phyloP scores from a whole-genome alignment of 2,113 vertebrate species.

The Zosterops pallidus region DNA sequence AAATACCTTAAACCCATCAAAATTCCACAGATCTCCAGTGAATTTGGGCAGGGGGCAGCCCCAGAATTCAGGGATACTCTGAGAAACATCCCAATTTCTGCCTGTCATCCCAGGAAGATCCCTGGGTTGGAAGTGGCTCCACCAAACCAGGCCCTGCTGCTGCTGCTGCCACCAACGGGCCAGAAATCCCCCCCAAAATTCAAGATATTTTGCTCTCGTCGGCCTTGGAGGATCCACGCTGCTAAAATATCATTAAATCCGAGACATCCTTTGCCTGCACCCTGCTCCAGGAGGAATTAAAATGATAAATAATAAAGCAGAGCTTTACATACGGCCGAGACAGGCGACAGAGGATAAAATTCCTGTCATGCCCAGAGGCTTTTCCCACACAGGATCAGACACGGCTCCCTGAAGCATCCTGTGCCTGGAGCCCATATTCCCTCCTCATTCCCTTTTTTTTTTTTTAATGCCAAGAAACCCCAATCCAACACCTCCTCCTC shows the following conservation, averaged over 20 bases:
- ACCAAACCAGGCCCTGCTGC: not conserved
- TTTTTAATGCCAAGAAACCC: not conserved
- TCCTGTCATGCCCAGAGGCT: not conserved
- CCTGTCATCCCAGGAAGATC: conserved; percentile 63
- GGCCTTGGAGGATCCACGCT: not conserved
- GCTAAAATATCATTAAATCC: not conserved
- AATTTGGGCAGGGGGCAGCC: not conserved
- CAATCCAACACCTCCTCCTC: not conserved
- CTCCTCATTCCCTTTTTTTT: not conserved
- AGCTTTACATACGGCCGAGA: not conserved
- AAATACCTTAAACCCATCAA: not conserved
- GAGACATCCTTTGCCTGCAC: not conserved
- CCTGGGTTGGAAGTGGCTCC: not conserved
- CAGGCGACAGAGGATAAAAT: not conserved
- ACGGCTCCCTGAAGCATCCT: not conserved
- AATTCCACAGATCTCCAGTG: not conserved
- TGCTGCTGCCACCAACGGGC: not conserved
- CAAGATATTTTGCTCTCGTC: not conserved
- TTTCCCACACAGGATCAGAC: conserved; percentile 2
- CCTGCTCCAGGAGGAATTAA: not conserved
- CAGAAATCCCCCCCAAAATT: not conserved
- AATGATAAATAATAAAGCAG: not conserved
- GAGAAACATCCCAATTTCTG: conserved; percentile 57
- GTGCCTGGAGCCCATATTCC: not conserved
- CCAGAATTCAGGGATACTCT: not conserved